Evolutionary conservation across 2,888 invertebrate species (phyloP), one percentile per base, ranked within the genome.

Genomic region (Drosophila monieri): DNA sequence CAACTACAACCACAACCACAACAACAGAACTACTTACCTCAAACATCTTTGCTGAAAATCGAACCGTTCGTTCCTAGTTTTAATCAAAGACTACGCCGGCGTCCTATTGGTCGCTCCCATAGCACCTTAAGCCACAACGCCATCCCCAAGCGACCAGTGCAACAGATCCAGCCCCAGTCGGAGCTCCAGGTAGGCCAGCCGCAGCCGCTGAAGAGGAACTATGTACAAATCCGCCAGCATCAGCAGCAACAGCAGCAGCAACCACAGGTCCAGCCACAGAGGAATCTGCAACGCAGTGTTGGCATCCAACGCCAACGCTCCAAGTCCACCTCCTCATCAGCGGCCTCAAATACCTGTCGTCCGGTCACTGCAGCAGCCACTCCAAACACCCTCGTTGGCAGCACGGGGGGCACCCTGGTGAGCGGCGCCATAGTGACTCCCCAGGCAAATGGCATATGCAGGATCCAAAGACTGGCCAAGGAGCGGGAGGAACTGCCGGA

Each of bases 401-500:
- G 67, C 49, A 32, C 58, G 3, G 86, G 71, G 14, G 77, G 74
- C 58, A 89, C 77, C 3, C n/a, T 88, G 74, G 74, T 88, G 54
- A 76, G 88, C 57, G 68, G 80, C 37, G 85, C 88, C 3, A 73
- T 86, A 49, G 89, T 91, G 0, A 89, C 87, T 0, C 88, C 88
- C 3, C 91, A 90, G 21, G 85, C 91, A 10, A 91, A 91, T 77
- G 91, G 91, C 47, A 88, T 91, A 25, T 91, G 90, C 30, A 95
- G 95, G 88, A 94, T 96, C 74, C 94, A 93, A 72, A 93, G 96
- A 80, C 93, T 94, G 77, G 93, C 93, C 79, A 94, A 95, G 89
- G 97, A 97, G 89, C 95, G 95, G 90, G 95, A 96, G 87, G 94
- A 95, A 85, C 94, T 96, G 89, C 97, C 97, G 12, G 98, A 98